Percentiles rank a stretch among this genome's conserved stretches.
phyloP scores from a whole-genome alignment of 2,888 invertebrate genomes.

The Elysia crispata region DNA sequence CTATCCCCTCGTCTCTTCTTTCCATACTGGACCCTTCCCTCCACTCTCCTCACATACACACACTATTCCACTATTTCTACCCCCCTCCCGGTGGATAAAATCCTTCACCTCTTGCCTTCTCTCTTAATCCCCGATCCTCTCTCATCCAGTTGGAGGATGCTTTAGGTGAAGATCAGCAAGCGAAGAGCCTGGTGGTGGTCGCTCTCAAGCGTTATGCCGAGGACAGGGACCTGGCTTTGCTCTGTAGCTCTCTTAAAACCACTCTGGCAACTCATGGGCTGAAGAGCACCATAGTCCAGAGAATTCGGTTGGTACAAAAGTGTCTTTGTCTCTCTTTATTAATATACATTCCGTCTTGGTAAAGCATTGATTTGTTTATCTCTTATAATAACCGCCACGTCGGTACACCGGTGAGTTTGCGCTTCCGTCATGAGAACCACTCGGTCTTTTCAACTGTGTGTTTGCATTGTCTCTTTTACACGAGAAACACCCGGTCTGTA shows the following conservation, averaged over 20 bases:
- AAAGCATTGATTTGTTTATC: too few relatives aligned
- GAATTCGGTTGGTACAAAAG: conserved; percentile 60
- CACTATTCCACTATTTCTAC: too few relatives aligned
- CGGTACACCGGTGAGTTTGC: too few relatives aligned
- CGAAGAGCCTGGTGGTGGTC: conserved; percentile 73
- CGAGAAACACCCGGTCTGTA: too few relatives aligned
- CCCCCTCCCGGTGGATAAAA: too few relatives aligned
- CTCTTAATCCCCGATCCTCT: background rate
- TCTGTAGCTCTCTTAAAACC: conserved; percentile 63
- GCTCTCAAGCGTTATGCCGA: conserved; percentile 76
- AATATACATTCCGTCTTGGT: too few relatives aligned
- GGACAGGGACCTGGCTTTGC: conserved; percentile 71
- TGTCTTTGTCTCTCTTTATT: too few relatives aligned
- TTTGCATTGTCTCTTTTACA: too few relatives aligned
- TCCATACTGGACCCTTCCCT: background rate
- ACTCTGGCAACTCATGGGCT: conserved; percentile 62
- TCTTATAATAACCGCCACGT: too few relatives aligned
- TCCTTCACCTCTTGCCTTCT: background rate
- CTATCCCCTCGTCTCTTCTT: background rate
- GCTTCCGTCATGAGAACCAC: too few relatives aligned
- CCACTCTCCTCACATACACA: too few relatives aligned
- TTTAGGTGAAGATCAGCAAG: conserved; percentile 69
- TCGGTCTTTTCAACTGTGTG: too few relatives aligned
- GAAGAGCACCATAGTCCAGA: conserved; percentile 63
- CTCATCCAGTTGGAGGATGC: conserved; percentile 66